phyloP scores from a whole-genome alignment of 2,888 invertebrate genomes.

The Zaprionus obscuricornis region DNA sequence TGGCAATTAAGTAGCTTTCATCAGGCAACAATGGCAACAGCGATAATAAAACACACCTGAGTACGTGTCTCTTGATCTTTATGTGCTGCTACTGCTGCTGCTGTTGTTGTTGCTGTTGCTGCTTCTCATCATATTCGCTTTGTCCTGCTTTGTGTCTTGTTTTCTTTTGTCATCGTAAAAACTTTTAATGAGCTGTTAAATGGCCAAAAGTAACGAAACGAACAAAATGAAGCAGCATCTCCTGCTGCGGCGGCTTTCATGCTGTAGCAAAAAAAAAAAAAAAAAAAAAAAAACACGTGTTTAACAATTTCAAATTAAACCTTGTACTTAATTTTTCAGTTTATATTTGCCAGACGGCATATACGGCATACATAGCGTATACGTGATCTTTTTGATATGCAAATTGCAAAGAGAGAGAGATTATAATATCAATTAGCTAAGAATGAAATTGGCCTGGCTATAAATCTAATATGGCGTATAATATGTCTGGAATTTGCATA shows the following conservation, averaged over 20 bases:
- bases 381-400: slow-evolving; percentile 50
- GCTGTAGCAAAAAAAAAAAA: slow-evolving; percentile 7
- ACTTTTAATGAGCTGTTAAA: slow-evolving; percentile 53
- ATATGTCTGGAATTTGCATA: slow-evolving; percentile 52
- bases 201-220: slow-evolving; percentile 23
- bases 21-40: slow-evolving; percentile 16
- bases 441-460: slow-evolving; percentile 15
- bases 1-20: slow-evolving; percentile 37
- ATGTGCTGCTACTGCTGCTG: slow-evolving; percentile 1
- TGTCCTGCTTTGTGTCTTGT: too few relatives aligned
- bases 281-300: slow-evolving; percentile 17
- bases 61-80: slow-evolving; percentile 44
- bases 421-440: slow-evolving; percentile 45
- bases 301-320: slow-evolving; percentile 43
- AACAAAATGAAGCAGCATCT: slow-evolving; percentile 7
- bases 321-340: slow-evolving; percentile 37
- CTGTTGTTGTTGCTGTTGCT: too few relatives aligned
- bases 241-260: background rate
- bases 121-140: too few relatives aligned
- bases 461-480: slow-evolving; percentile 29
- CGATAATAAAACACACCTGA: slow-evolving; percentile 38
- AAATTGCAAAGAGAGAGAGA: slow-evolving; percentile 36
- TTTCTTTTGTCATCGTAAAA: slow-evolving; percentile 42
- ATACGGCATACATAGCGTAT: slow-evolving; percentile 20
- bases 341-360: background rate